A percentile compares a stretch with the other conserved stretches of the same genome.
These are phyloP conservation scores for Caenorhabditis brenneri DNA, from an alignment of 1,140 invertebrate species.

Conservation along the genomic window DNA sequence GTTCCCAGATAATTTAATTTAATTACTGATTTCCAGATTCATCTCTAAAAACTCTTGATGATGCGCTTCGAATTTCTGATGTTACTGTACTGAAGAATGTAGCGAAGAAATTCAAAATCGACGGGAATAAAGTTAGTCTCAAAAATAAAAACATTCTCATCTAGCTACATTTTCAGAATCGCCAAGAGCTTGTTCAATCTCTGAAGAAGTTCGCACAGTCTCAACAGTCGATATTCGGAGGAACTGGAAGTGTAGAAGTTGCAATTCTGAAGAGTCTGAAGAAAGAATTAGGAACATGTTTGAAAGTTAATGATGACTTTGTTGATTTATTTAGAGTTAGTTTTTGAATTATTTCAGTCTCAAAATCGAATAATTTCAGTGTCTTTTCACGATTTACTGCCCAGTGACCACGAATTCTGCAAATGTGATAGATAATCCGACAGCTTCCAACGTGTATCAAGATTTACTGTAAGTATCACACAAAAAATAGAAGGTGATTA, in stretches of 20 bases:
- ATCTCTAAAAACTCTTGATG: background rate
- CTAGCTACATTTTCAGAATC: background rate
- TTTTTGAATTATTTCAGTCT: background rate
- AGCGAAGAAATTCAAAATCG: constrained; percentile 8
- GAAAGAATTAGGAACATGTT: background rate
- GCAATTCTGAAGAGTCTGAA: background rate
- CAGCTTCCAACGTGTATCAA: constrained; percentile 8
- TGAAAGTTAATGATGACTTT: background rate
- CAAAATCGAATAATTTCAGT: background rate
- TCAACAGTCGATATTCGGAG: constrained; percentile 19
- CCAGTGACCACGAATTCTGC: constrained; percentile 7
- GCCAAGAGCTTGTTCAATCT: background rate
- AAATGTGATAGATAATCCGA: background rate
- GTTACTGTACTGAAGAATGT: background rate
- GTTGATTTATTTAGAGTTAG: background rate
- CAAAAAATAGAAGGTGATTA: too few relatives aligned
- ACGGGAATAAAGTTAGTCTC: background rate
- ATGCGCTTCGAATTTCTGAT: background rate
- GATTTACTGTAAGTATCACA: constrained; percentile 16
- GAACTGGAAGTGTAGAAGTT: background rate
- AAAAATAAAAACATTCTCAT: background rate
- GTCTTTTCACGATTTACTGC: constrained; percentile 10
- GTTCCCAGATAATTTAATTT: background rate
- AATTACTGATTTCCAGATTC: background rate
- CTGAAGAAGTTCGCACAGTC: background rate